A percentile compares a stretch with the other conserved stretches of the same genome.
phyloP scores from a whole-genome alignment of 1,140 invertebrate species.

The Drepana arcuata region DNA sequence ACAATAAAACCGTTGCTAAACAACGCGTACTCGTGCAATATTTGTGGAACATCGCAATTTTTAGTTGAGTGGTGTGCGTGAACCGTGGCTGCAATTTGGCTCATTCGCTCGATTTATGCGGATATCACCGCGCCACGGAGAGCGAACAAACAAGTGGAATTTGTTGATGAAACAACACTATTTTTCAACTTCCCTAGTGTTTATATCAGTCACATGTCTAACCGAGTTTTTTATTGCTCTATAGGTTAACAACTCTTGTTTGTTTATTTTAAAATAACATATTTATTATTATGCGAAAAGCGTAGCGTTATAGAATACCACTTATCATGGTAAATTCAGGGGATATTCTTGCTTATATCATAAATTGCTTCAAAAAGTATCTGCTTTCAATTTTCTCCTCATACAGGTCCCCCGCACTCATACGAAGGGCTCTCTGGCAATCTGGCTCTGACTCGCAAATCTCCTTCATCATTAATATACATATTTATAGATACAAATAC shows the following conservation, averaged over 20 bases:
- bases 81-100: constrained; percentile 62
- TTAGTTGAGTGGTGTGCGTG: constrained; percentile 46
- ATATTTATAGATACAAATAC: too few species aligned
- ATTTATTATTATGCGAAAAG: too few species aligned
- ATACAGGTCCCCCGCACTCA: too few species aligned
- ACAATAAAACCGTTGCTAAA: constrained; percentile 43
- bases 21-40: constrained; percentile 45
- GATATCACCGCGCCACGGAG: constrained; percentile 49
- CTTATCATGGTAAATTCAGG: too few species aligned
- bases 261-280: too few species aligned
- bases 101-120: constrained; percentile 64
- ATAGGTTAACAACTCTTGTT: constrained; percentile 31
- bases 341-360: too few species aligned
- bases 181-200: constrained; percentile 54
- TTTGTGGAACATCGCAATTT: constrained; percentile 59
- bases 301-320: too few species aligned
- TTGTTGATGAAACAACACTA: constrained; percentile 48
- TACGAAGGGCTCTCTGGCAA: too few species aligned
- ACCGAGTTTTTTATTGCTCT: constrained; percentile 35
- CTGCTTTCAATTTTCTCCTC: too few species aligned
- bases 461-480: too few species aligned
- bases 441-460: too few species aligned
- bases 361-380: too few species aligned
- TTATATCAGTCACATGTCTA: constrained; percentile 61
- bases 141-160: constrained; percentile 59